Evolutionary conservation across 2,113 vertebrate genomes (phyloP).

Genomic region (Glareola pratincola): DNA sequence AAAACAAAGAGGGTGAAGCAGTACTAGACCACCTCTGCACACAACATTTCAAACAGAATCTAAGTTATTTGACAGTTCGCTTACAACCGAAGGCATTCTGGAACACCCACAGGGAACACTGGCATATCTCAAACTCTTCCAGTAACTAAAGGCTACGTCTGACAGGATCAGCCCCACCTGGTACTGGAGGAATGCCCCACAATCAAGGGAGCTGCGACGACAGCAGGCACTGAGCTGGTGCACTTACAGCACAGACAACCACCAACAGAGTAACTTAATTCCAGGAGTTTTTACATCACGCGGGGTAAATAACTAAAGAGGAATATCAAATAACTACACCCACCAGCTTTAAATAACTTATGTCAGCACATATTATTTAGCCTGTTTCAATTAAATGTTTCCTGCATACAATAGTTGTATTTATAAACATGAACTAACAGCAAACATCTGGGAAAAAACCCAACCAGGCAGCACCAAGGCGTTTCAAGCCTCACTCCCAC

Average conservation of each 20-base stretch:
- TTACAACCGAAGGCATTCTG: accelerated
- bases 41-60: background rate
- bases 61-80: accelerated
- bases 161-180: accelerated
- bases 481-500: background rate
- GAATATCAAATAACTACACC: background rate
- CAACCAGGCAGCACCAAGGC: background rate
- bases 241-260: accelerated
- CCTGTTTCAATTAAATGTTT: accelerated
- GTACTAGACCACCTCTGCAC: background rate
- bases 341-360: background rate
- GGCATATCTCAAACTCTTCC: accelerated
- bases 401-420: accelerated
- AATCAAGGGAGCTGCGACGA: accelerated
- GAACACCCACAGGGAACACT: background rate
- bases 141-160: accelerated
- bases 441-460: accelerated
- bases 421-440: accelerated
- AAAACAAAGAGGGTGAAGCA: accelerated
- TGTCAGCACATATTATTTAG: accelerated
- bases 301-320: background rate
- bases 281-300: too few species aligned
- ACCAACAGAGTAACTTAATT: accelerated
- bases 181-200: accelerated
- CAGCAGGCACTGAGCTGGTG: accelerated